Evolutionary conservation across 2,797 vertebrate genomes (phyloP).

Genomic region (Ctenosaura bakeri): DNA sequence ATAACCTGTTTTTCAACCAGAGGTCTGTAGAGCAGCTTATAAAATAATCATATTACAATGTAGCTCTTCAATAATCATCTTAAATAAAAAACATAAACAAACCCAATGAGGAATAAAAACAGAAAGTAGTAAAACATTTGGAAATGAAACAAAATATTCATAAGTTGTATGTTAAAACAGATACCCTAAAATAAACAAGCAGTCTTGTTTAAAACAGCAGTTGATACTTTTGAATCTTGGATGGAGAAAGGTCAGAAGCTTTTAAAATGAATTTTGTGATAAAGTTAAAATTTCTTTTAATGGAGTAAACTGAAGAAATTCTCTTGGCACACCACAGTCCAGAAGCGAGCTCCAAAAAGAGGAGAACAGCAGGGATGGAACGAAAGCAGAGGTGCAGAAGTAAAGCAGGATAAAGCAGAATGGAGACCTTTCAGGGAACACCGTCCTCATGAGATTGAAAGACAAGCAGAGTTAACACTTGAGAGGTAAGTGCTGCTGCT

Average conservation of each 20-base stretch:
- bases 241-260: no score
- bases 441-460: slow-evolving; percentile 70
- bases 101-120: not conserved
- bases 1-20: not conserved
- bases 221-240: not conserved
- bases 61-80: not conserved
- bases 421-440: slow-evolving; percentile 78
- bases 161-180: not conserved
- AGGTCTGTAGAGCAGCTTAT: not conserved
- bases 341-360: slow-evolving; percentile 68
- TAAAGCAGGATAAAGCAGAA: slow-evolving; percentile 75
- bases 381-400: slow-evolving; percentile 73
- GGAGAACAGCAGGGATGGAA: slow-evolving; percentile 71
- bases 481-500: slow-evolving; percentile 77
- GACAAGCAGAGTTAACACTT: slow-evolving; percentile 74
- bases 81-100: not conserved
- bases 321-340: slow-evolving; percentile 70
- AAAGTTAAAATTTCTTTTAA: not conserved
- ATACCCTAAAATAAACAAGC: not conserved
- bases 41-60: not conserved
- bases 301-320: not conserved
- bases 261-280: not conserved
- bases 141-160: not conserved
- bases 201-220: not conserved
- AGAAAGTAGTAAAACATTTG: not conserved